Evolutionary conservation across 1,140 invertebrate species (phyloP), one percentile per base, ranked within the genome.

Genomic region (Eriosoma lanigerum): DNA sequence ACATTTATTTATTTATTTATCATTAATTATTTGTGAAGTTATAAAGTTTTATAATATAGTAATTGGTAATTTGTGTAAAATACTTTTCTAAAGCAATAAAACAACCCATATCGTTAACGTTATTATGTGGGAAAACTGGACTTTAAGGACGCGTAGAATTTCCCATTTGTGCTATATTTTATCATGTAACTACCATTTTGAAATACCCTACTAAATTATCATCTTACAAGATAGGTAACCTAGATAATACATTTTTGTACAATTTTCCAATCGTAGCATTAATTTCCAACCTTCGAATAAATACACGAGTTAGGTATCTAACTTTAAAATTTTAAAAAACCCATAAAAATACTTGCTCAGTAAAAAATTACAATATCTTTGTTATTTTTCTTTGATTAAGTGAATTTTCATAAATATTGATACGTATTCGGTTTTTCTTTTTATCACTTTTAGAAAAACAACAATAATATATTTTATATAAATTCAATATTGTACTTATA

Each of bases 141-240:
- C 38, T 46, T 68, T 24, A n/a, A 50, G 17, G 68, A 72, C 21
- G n/a, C 19, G 3, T 24, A 10, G 17, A 72, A 72, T 72, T 72
- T 72, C 48, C 68, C 48, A 52, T 72, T 52, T 29, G 17, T 29
- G 4, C 68, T 29, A 72, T 72, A 72, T 50, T 72, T 50, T 72
- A 72, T 72, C 68, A 29, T 15, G 17, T 52, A 52, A 72, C 46
- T 17, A 72, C 46, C 46, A 3, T 52, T 72, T 72, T n/a, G 46
- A 4, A 50, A 29, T 32, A 72, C 68, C 68, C 46, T 72, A 29
- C 29, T 60, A 78, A 78, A 58, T 78, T 62, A 58, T 75, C 26
- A 10, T 44, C 24, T 46, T 66, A 54, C n/a, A 29, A 66, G 78
- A 50, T 44, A 19, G 24, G 26, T 52, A 13, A 38, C 26, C 24